phyloP scores from a whole-genome alignment of 2,113 vertebrate species.

The Poicephalus gulielmi region DNA sequence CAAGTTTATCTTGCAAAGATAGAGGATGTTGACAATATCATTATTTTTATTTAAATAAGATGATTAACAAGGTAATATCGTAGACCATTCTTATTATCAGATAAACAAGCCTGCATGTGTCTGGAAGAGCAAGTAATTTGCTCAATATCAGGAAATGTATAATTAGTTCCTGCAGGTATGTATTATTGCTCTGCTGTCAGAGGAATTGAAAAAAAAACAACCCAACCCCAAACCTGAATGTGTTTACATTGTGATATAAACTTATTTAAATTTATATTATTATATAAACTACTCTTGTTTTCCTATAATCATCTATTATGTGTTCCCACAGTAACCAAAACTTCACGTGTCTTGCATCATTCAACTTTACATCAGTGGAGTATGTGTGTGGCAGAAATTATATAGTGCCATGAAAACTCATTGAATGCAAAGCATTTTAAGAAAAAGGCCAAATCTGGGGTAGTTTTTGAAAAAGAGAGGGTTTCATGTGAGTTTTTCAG shows the following conservation, averaged over 20 bases:
- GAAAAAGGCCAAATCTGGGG: neutral
- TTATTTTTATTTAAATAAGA: neutral
- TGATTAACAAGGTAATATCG: neutral
- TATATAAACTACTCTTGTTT: neutral
- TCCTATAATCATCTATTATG: fast-evolving
- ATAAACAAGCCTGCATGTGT: neutral
- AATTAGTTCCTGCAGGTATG: neutral
- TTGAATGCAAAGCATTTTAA: neutral
- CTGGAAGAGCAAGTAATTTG: neutral
- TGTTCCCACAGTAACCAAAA: neutral
- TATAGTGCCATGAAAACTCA: neutral
- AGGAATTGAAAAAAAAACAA: neutral
- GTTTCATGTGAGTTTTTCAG: neutral
- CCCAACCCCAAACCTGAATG: neutral
- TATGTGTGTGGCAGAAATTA: neutral
- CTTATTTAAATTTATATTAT: neutral
- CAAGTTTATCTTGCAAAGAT: neutral
- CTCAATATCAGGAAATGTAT: neutral
- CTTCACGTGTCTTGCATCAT: neutral
- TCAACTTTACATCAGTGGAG: neutral
- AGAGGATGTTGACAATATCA: neutral
- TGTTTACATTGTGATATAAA: neutral
- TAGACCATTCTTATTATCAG: neutral
- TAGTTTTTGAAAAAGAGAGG: neutral
- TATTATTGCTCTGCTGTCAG: neutral